phyloP scores from a whole-genome alignment of 2,113 vertebrate species.

The Pituophis catenifer region DNA sequence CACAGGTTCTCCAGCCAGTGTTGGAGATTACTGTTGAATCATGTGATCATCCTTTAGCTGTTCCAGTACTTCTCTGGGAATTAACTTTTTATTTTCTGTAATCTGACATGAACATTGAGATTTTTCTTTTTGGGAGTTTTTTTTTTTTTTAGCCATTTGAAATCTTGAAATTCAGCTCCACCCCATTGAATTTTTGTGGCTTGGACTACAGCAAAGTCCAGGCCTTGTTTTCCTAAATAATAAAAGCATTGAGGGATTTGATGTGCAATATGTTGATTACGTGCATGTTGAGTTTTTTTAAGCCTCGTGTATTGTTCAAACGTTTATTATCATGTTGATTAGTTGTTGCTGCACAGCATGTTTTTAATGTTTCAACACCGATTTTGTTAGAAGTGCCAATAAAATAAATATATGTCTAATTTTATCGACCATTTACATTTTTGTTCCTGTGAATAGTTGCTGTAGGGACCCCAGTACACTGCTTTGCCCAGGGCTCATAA shows the following conservation, averaged over 20 bases:
- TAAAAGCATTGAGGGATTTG: not conserved
- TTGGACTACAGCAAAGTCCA: not conserved
- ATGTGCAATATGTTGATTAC: not conserved
- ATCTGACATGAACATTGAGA: not conserved
- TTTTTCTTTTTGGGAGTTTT: not conserved
- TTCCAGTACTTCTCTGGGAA: not conserved
- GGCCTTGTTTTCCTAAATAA: not conserved
- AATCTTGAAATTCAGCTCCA: not conserved
- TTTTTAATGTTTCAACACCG: too few relatives aligned
- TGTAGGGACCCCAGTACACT: too few relatives aligned
- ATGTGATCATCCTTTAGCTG: not conserved
- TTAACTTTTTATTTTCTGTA: not conserved
- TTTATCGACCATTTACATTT: too few relatives aligned
- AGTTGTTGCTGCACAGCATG: too few relatives aligned
- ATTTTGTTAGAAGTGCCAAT: too few relatives aligned
- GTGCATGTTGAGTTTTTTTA: too few relatives aligned
- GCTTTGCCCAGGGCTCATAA: too few relatives aligned
- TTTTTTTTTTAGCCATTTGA: not conserved
- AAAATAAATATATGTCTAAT: too few relatives aligned
- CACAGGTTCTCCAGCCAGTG: not conserved
- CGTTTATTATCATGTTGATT: too few relatives aligned
- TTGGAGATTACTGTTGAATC: not conserved
- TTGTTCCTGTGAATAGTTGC: too few relatives aligned
- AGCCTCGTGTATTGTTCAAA: too few relatives aligned
- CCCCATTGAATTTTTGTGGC: too few relatives aligned